Evolutionary conservation across 2,888 invertebrate species (phyloP).

Genomic region (Hypolimnas misippus): DNA sequence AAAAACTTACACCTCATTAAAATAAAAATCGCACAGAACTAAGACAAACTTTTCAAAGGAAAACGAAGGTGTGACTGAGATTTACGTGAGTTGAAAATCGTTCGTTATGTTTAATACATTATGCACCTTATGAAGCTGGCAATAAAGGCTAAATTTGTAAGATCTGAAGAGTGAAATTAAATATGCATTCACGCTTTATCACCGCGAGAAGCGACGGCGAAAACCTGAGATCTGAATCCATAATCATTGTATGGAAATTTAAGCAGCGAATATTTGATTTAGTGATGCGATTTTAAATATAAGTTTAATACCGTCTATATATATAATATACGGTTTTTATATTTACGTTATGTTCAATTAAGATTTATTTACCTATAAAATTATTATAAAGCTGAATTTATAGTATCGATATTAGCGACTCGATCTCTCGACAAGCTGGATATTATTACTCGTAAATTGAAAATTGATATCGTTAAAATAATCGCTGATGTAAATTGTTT

Average conservation of each 20-base stretch:
- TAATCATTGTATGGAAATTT: slow-evolving; percentile 8
- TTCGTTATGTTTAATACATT: not conserved
- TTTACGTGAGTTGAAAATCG: not conserved
- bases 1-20: slow-evolving; percentile 21
- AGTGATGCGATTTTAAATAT: not conserved
- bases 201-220: not conserved
- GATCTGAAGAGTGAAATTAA: not conserved
- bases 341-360: no score
- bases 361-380: no score
- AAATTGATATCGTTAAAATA: no score
- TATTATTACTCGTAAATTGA: no score
- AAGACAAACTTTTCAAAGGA: slow-evolving; percentile 10
- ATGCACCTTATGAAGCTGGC: not conserved
- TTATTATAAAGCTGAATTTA: no score
- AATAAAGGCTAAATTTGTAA: not conserved
- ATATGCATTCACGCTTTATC: slow-evolving; percentile 5
- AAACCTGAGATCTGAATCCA: slow-evolving; percentile 1
- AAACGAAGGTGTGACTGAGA: slow-evolving; percentile 3
- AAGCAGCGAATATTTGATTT: not conserved
- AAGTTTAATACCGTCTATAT: not conserved
- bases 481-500: no score
- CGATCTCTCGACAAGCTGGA: no score
- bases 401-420: no score
- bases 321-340: not conserved
- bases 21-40: slow-evolving; percentile 15